Percentiles rank a stretch among this genome's conserved stretches.
These are phyloP conservation scores for Hydrochoerus hydrochaeris DNA, from an alignment of 2,113 vertebrate genomes.

Conservation along the genomic window DNA sequence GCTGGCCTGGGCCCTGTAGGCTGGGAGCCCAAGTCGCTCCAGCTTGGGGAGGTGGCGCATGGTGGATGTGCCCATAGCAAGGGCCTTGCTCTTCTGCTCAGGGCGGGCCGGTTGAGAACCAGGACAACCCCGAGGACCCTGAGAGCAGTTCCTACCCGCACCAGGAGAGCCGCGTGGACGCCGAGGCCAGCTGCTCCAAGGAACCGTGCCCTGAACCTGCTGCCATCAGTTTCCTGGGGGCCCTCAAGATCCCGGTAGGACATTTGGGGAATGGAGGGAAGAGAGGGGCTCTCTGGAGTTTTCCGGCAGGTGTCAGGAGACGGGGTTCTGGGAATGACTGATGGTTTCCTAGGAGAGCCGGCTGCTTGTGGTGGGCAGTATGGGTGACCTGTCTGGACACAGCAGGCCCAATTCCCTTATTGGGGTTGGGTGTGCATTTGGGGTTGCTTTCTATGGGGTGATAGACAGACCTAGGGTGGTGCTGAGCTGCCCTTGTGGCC, in stretches of 20 bases:
- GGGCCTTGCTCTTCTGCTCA: slow-evolving; percentile 62
- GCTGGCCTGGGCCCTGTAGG: not conserved
- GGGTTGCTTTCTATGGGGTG: not conserved
- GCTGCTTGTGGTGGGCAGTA: not conserved
- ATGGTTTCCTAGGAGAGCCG: not conserved
- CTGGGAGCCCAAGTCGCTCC: not conserved
- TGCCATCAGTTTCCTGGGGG: slow-evolving; percentile 95
- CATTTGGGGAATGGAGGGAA: not conserved
- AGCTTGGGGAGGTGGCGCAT: not conserved
- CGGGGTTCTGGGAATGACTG: too few relatives aligned
- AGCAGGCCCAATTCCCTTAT: not conserved
- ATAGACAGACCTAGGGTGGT: not conserved
- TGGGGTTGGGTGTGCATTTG: not conserved
- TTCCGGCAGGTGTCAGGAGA: not conserved
- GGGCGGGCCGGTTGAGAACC: not conserved
- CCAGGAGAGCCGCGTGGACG: slow-evolving; percentile 58
- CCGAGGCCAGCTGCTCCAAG: not conserved
- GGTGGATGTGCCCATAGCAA: not conserved
- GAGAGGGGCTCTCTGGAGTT: not conserved
- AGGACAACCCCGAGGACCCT: slow-evolving; percentile 78
- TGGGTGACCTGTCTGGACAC: not conserved
- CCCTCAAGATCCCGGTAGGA: slow-evolving; percentile 96
- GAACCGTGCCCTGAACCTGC: slow-evolving; percentile 79
- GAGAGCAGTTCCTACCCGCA: slow-evolving; percentile 53
- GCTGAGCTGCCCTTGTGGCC: accelerated